phyloP scores from a whole-genome alignment of 2,113 vertebrate genomes.

The Amia ocellicauda region DNA sequence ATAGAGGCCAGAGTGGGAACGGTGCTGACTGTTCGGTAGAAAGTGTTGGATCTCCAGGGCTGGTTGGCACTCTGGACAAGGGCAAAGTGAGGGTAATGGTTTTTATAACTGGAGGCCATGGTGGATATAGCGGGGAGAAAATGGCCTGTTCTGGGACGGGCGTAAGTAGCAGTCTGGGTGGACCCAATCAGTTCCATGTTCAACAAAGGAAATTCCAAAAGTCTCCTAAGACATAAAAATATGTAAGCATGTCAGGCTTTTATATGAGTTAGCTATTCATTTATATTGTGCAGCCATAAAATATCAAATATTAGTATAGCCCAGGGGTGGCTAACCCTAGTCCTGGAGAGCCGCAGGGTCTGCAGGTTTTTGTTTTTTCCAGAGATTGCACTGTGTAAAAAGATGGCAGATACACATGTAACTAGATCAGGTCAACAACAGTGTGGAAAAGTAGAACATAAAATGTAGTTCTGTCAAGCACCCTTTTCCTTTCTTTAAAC shows the following conservation, averaged over 20 bases:
- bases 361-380: too few relatives aligned
- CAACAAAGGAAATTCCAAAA: conserved; percentile 1
- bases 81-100: conserved; percentile 53
- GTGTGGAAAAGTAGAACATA: too few relatives aligned
- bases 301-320: too few relatives aligned
- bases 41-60: conserved; percentile 75
- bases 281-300: too few relatives aligned
- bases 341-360: too few relatives aligned
- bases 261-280: too few relatives aligned
- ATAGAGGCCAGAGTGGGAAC: conserved; percentile 55
- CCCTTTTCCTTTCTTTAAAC: too few relatives aligned
- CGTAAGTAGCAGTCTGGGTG: conserved; percentile 65
- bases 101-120: conserved; percentile 74
- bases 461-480: too few relatives aligned
- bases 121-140: conserved; percentile 81
- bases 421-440: too few relatives aligned
- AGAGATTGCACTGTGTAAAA: too few relatives aligned
- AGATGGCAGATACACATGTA: too few relatives aligned
- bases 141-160: conserved; percentile 67
- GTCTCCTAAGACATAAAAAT: conserved; percentile 34
- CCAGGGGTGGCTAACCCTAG: too few relatives aligned
- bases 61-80: conserved; percentile 62
- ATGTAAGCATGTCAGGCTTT: background rate
- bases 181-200: conserved; percentile 78
- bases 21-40: conserved; percentile 63